Base-by-base conservation (phyloP, 2,797 vertebrate species). In the Lepilemur septentrionalis region DNA sequence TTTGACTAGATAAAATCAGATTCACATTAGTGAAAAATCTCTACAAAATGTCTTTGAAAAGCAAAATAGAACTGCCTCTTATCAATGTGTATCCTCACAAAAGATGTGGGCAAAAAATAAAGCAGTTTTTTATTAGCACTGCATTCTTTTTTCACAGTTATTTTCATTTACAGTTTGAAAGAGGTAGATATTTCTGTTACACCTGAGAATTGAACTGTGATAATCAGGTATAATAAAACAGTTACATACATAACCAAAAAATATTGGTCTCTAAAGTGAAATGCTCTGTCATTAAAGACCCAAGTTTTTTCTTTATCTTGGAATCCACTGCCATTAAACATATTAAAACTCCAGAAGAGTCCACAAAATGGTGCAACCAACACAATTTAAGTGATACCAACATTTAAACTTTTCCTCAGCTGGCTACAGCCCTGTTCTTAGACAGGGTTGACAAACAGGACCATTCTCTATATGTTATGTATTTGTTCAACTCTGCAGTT, bases 1-100 rank as follows among this genome's bases (percentile, higher is more conserved):
- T 97, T 98, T 22, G 97, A 98, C 96, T 98, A 98, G 97, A 98
- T 98, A 98, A 98, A 98, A 98, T 98, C 97, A 98, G 96, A 98
- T 98, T 98, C 98, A 98, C 97, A 98, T 98, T 98, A 98, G 97
- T 98, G 97, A 98, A 99, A 98, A 98, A 99, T 99, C 98, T 99
- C 99, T 99, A 99, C 98, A 99, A 99, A 99, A 98, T 98, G 98
- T 99, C 99, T 99, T 99, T 99, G 98, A 99, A 99, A 99, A 99
- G 98, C 98, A 98, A 98, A 98, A 99, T 98, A 98, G 98, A 98
- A 98, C 98, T 98, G 98, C 98, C 98, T 98, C 98, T 99, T 98
- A 48, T 99, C 98, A 98, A 97, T 99, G 98, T 61, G 94, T 96
- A 95, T 97, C 93, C 86, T 97, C 98, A 98, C 98, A 97, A 98